Evolutionary conservation across 2,797 vertebrate genomes (phyloP).

Genomic region (Chaetodon trifasciatus): DNA sequence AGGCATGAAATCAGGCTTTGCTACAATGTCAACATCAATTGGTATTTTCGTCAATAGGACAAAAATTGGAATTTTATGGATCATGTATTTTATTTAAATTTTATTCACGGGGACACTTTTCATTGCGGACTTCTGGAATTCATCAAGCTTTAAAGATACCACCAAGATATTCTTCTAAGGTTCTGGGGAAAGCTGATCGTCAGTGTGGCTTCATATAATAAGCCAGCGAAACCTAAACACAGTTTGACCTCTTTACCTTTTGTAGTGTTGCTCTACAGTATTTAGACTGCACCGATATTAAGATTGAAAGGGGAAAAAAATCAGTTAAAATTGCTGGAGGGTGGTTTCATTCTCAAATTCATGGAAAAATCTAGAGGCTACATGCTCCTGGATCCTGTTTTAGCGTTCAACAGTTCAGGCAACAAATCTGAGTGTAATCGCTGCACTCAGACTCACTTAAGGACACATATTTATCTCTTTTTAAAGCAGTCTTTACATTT

Average conservation of each 20-base stretch:
- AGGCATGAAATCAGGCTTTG: slow-evolving; percentile 51
- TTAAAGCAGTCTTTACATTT: slow-evolving; percentile 27
- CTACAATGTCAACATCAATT: slow-evolving; percentile 13
- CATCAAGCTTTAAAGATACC: slow-evolving; percentile 16
- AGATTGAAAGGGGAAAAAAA: neutral
- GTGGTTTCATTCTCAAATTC: neutral
- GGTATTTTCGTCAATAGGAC: slow-evolving; percentile 44
- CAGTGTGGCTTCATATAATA: neutral
- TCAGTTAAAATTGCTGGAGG: neutral
- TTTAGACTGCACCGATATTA: neutral
- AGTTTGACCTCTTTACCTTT: slow-evolving; percentile 6
- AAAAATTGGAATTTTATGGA: slow-evolving; percentile 22
- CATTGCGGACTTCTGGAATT: slow-evolving; percentile 19
- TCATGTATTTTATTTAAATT: slow-evolving; percentile 36
- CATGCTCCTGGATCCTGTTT: slow-evolving; percentile 7
- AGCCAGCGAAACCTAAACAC: neutral
- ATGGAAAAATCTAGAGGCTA: slow-evolving; percentile 12
- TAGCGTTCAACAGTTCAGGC: slow-evolving; percentile 19
- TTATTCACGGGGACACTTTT: slow-evolving; percentile 18
- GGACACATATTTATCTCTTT: slow-evolving; percentile 33
- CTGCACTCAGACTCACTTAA: slow-evolving; percentile 27
- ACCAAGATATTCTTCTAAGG: neutral
- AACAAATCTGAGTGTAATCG: slow-evolving; percentile 42
- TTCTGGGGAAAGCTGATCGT: neutral
- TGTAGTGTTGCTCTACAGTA: neutral